Base-by-base conservation (phyloP, 2,113 vertebrate genomes). In the Cynocephalus volans region DNA sequence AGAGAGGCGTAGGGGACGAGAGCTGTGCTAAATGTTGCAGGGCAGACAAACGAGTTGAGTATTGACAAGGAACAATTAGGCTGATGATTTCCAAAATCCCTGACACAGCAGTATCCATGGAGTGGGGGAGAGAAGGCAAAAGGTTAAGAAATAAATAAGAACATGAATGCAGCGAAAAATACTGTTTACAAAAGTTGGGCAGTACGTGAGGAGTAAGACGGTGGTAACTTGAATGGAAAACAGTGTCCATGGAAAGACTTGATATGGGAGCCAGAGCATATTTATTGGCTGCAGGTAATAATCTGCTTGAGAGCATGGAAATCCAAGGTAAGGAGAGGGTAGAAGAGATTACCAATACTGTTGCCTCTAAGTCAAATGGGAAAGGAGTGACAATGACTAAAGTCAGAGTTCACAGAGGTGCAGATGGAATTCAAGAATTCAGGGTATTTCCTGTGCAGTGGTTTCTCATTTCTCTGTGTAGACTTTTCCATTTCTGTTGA, bases 381-480 rank as follows among this genome's bases (percentile, higher is more conserved):
- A 62, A 86, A 17, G 75, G 50, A 64, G 12, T 19, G 18, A 24
- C 36, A 33, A n/a, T 19, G 33, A n/a, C 45, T 26, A 45, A 41
- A 85, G 88, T n/a, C 21, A 17, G 52, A 45, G 3, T 58, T 12
- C 19, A 21, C 36, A 41, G 36, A 21, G 24, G 3, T 11, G 58
- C 24, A 26, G 26, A 26, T 14, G 17, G 48, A 45, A 75, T 65
- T 67, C 19, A 60, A 50, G 41, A 89, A 88, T 21, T 50, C 21
- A 52, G 13, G 76, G 33, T 58, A n/a, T n/a, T 45, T 69, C 26
- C 4, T 2, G 24, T 2, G 26, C 62, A 31, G 1, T 0, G 1
- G 21, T 10, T 83, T 56, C n/a, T 75, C 41, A 19, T 81, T 93
- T 84, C 56, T n/a, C 28, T n/a, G 24, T 48, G 7, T 33, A 3